These are phyloP conservation scores for Agelaius phoeniceus DNA, from an alignment of 2,113 vertebrate species.

Conservation along the genomic window DNA sequence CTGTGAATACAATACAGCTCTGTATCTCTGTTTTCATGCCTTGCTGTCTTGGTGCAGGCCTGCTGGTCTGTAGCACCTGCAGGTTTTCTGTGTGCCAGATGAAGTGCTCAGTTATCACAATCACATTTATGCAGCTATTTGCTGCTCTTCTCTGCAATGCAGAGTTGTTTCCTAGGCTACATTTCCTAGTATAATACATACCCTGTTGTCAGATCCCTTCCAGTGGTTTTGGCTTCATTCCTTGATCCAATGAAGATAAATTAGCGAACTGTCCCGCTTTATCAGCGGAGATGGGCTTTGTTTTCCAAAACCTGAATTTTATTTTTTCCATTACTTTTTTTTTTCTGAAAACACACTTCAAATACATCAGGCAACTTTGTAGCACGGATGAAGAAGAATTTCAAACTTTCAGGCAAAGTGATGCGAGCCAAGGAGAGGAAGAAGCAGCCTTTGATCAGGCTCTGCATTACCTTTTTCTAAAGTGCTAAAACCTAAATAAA, in stretches of 20 bases:
- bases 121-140: constrained; percentile 31
- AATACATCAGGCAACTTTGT: background rate
- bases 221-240: background rate
- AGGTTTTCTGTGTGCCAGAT: background rate
- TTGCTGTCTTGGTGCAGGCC: background rate
- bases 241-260: background rate
- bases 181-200: background rate
- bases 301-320: background rate
- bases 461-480: background rate
- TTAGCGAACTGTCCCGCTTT: background rate
- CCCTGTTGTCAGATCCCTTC: background rate
- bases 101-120: constrained; percentile 38
- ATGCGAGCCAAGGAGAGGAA: background rate
- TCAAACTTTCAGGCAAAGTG: background rate
- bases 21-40: background rate
- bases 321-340: background rate
- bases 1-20: background rate
- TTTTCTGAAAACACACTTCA: background rate
- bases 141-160: constrained; percentile 39
- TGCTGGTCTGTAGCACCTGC: constrained; percentile 7
- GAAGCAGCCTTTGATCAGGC: background rate
- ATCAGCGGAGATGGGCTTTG: background rate
- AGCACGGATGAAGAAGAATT: background rate
- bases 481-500: background rate
- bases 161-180: constrained; percentile 54